Conservation (phyloP, 1,140 invertebrate genomes). For the Bradysia coprophila region DNA sequence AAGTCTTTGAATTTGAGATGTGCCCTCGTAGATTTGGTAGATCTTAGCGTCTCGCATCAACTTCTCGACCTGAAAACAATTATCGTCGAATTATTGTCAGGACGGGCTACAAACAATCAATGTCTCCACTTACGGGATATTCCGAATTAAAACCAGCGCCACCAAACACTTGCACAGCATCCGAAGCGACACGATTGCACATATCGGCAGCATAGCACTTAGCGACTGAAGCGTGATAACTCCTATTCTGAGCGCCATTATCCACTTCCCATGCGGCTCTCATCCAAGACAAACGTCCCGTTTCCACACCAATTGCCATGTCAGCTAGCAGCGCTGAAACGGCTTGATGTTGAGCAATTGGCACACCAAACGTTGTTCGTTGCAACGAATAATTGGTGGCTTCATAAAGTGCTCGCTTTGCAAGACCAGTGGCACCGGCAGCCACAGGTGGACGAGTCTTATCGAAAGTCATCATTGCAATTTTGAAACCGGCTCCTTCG, state of each 20-base stretch:
- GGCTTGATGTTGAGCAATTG: constrained; percentile 22
- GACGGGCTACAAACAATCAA: too few relatives aligned
- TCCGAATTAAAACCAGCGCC: constrained; percentile 96
- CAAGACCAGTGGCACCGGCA: constrained; percentile 71
- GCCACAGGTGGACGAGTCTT: constrained; percentile 64
- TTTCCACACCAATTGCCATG: constrained; percentile 86
- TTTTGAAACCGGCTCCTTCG: constrained; percentile 87
- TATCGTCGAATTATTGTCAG: too few relatives aligned
- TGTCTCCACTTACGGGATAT: constrained; percentile 94
- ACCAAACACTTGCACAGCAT: constrained; percentile 93
- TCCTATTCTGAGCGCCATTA: constrained; percentile 44
- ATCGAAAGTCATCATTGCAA: constrained; percentile 94
- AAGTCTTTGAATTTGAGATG: constrained; percentile 87
- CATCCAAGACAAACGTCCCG: constrained; percentile 68
- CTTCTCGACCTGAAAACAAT: too few relatives aligned
- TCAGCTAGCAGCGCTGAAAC: constrained; percentile 91
- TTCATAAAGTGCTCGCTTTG: constrained; percentile 80
- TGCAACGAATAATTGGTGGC: constrained; percentile 85
- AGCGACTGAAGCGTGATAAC: constrained; percentile 80
- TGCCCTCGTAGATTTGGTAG: constrained; percentile 97
- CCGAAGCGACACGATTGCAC: constrained; percentile 88
- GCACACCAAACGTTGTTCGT: constrained; percentile 83
- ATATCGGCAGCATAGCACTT: constrained; percentile 85
- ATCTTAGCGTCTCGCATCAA: constrained; percentile 99
- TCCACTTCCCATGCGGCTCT: constrained; percentile 82